Conservation (phyloP, 2,888 invertebrate species). For the Tiliacea aurago region DNA sequence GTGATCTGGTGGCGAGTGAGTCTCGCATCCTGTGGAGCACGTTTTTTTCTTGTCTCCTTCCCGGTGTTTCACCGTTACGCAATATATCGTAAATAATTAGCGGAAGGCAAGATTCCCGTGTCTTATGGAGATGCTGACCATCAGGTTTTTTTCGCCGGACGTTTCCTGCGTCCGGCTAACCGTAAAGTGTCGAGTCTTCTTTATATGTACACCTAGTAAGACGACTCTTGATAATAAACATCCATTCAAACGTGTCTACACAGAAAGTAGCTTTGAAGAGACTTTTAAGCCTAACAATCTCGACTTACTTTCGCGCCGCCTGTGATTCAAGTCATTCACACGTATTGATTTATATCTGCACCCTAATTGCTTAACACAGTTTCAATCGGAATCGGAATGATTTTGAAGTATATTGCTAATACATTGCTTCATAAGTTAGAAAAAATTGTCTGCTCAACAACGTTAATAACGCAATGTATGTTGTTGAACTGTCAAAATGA, state of each 20-base stretch:
- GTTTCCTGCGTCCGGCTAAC: conserved; percentile 84
- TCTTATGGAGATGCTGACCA: conserved; percentile 88
- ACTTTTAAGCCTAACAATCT: conserved; percentile 44
- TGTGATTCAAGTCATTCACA: conserved; percentile 33
- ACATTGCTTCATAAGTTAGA: too few species aligned
- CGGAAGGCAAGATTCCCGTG: conserved; percentile 90
- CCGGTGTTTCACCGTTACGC: conserved; percentile 90
- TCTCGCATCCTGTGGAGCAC: conserved; percentile 86
- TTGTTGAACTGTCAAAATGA: too few species aligned
- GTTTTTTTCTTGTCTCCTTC: conserved; percentile 89
- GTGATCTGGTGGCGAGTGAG: conserved; percentile 74
- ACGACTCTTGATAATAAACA: conserved; percentile 63
- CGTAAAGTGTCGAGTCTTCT: conserved; percentile 71
- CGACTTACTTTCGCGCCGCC: conserved; percentile 43
- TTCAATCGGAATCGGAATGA: too few species aligned
- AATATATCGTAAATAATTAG: conserved; percentile 91
- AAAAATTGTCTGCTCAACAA: too few species aligned
- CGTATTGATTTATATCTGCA: conserved; percentile 45
- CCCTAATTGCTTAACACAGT: too few species aligned
- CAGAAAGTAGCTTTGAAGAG: conserved; percentile 63
- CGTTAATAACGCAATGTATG: too few species aligned
- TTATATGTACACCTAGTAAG: conserved; percentile 70
- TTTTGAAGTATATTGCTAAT: too few species aligned
- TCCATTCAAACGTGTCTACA: conserved; percentile 57
- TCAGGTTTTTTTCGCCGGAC: conserved; percentile 86